Conservation (phyloP, 2,888 invertebrate genomes). For the Brassicogethes aeneus region DNA sequence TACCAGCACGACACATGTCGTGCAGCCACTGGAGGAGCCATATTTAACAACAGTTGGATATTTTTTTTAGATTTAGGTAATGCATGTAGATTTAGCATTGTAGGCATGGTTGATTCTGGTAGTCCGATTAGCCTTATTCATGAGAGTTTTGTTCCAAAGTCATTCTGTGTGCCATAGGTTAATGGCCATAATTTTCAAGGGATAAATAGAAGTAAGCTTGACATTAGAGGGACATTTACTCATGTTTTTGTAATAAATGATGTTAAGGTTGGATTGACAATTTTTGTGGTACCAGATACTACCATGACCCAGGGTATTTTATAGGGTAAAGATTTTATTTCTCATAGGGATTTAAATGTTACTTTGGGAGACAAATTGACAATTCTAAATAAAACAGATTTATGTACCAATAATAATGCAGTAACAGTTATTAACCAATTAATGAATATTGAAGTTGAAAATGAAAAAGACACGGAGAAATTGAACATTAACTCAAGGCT, state of each 20-base stretch:
- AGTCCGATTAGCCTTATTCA: neutral
- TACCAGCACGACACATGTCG: too few species aligned
- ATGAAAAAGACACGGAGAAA: neutral
- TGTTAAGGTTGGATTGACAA: neutral
- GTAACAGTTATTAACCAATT: neutral
- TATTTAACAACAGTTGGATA: too few species aligned
- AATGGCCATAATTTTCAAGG: neutral
- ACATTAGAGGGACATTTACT: neutral
- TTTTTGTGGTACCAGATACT: neutral
- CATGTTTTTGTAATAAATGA: neutral
- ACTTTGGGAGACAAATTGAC: neutral
- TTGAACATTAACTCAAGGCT: neutral
- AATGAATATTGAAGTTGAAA: neutral
- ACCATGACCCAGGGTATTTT: neutral
- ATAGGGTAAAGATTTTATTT: neutral
- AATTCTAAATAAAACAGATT: neutral
- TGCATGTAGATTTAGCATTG: too few species aligned
- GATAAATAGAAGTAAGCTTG: neutral
- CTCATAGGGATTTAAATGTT: neutral
- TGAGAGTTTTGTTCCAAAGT: neutral
- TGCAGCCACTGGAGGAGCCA: too few species aligned
- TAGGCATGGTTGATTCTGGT: neutral
- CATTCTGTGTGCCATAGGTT: neutral
- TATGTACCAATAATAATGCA: neutral
- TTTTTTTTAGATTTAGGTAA: too few species aligned